A percentile compares a stretch with the other conserved stretches of the same genome.
phyloP scores from a whole-genome alignment of 37 sponge, comb jelly and placozoan genomes.

The Halichondria panicea region DNA sequence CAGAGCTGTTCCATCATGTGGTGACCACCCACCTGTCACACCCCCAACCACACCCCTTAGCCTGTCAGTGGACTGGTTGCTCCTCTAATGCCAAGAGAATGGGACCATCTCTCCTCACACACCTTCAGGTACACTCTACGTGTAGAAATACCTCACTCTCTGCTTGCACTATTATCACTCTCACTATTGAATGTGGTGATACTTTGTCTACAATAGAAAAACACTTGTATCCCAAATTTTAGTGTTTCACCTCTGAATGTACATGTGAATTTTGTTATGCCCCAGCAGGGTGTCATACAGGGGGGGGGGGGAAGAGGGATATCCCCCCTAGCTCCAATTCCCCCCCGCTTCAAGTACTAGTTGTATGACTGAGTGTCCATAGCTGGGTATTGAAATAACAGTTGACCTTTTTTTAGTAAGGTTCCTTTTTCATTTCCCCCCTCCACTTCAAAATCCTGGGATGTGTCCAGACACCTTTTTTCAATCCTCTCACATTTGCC shows the following conservation, averaged over 20 bases:
- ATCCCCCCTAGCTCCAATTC: background rate
- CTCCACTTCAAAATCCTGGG: too few relatives aligned
- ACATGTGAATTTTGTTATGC: too few relatives aligned
- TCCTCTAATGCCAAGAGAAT: constrained; percentile 30
- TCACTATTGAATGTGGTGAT: too few relatives aligned
- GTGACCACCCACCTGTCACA: constrained; percentile 31
- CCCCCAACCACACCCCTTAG: constrained; percentile 6
- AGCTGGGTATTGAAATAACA: background rate
- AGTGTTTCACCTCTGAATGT: too few relatives aligned
- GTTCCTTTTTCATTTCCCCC: background rate
- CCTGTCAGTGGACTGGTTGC: constrained; percentile 52
- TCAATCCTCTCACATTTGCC: too few relatives aligned
- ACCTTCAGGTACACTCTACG: constrained; percentile 30
- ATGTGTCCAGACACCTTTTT: too few relatives aligned
- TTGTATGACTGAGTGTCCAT: background rate
- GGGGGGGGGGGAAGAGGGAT: too few relatives aligned
- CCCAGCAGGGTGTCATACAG: too few relatives aligned
- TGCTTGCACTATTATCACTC: background rate
- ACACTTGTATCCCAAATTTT: background rate
- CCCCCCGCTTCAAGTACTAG: background rate
- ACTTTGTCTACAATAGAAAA: background rate
- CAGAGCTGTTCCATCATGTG: constrained; percentile 32
- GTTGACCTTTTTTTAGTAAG: too few relatives aligned
- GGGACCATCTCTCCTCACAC: constrained; percentile 44
- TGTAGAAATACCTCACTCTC: background rate